Conservation (phyloP, 2,888 invertebrate species). For the Xylocampa areola region DNA sequence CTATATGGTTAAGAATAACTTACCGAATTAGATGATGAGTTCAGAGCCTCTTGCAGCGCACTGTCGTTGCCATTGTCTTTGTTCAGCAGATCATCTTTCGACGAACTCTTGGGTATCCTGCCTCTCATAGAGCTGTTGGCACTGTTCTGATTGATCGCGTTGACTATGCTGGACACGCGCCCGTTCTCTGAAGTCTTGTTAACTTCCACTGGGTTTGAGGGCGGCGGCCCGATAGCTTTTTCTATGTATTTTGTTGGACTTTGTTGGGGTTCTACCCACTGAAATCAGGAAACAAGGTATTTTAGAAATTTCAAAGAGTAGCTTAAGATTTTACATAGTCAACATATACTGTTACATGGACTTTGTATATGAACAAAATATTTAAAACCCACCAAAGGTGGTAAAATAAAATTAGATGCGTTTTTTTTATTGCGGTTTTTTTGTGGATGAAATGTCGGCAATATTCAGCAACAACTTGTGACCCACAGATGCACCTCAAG, state of each 20-base stretch:
- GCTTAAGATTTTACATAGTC: too few species aligned
- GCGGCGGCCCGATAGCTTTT: constrained; percentile 78
- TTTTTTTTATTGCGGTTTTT: too few species aligned
- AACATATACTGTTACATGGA: too few species aligned
- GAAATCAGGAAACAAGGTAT: constrained; percentile 47
- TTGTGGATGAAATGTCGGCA: too few species aligned
- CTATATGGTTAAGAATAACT: too few species aligned
- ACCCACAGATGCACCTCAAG: too few species aligned
- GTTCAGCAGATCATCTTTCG: constrained; percentile 83
- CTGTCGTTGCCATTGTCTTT: constrained; percentile 76
- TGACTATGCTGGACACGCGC: constrained; percentile 84
- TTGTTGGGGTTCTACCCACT: constrained; percentile 86
- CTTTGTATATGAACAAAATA: too few species aligned
- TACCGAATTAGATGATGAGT: constrained; percentile 85
- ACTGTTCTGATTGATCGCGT: constrained; percentile 80
- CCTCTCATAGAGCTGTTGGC: constrained; percentile 76
- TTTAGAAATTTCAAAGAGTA: not conserved
- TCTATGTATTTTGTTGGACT: constrained; percentile 83
- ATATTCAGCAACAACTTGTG: too few species aligned
- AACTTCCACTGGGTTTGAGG: constrained; percentile 61
- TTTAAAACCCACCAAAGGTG: too few species aligned
- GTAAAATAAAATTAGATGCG: too few species aligned
- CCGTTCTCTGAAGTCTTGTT: constrained; percentile 76
- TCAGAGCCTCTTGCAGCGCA: constrained; percentile 81
- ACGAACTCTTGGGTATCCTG: constrained; percentile 83